Evolutionary conservation across 1,140 invertebrate species (phyloP).

Genomic region (Trinorchestia longiramus): DNA sequence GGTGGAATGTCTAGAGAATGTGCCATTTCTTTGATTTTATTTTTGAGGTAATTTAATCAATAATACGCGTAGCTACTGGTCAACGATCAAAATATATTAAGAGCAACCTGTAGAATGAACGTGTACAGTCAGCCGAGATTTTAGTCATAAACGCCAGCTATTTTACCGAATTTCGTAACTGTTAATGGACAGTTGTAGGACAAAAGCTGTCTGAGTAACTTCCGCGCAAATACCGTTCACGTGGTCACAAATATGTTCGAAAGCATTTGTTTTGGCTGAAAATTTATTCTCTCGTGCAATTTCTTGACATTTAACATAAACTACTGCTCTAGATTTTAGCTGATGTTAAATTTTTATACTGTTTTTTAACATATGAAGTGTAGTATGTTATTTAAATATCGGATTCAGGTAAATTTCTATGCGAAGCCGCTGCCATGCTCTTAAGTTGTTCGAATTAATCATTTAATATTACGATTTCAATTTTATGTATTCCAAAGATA

Average conservation of each 20-base stretch:
- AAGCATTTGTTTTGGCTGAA: not conserved
- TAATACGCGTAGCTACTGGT: no score
- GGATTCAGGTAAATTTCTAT: not conserved
- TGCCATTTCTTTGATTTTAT: not conserved
- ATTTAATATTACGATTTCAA: not conserved
- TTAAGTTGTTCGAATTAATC: not conserved
- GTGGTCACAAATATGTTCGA: no score
- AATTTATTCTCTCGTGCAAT: not conserved
- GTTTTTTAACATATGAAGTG: not conserved
- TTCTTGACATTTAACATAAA: not conserved
- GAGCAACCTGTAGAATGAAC: no score
- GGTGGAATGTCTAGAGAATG: not conserved
- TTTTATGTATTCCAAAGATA: not conserved
- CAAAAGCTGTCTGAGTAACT: no score
- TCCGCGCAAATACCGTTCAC: no score
- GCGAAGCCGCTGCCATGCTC: no score
- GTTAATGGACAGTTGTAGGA: no score
- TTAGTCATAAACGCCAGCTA: no score
- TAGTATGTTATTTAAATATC: not conserved
- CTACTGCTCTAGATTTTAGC: not conserved
- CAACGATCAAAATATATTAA: no score
- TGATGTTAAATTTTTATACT: not conserved
- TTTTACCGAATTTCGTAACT: no score
- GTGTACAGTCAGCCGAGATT: no score
- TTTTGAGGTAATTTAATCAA: not conserved